phyloP scores from a whole-genome alignment of 2,113 vertebrate genomes.

The Eudorcas thomsonii region DNA sequence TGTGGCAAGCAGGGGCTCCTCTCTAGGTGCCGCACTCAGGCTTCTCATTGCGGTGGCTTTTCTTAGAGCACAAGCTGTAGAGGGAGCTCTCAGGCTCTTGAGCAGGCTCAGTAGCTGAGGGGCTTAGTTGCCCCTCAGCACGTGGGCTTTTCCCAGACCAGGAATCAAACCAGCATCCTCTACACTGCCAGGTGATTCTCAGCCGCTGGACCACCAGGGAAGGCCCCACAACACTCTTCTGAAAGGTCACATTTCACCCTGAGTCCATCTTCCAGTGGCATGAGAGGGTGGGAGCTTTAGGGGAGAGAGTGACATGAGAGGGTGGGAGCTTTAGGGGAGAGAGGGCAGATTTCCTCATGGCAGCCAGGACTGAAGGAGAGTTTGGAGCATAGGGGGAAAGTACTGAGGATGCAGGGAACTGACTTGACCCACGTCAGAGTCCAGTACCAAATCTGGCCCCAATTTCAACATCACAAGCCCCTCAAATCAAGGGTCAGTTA shows the following conservation, averaged over 20 bases:
- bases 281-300: not conserved
- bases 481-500: not conserved
- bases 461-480: not conserved
- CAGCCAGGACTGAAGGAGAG: not conserved
- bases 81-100: not conserved
- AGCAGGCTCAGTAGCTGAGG: not conserved
- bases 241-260: not conserved
- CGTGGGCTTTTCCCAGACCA: not conserved
- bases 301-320: not conserved
- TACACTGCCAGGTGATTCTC: not conserved
- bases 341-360: not conserved
- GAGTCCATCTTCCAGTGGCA: not conserved
- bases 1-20: not conserved
- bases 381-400: not conserved
- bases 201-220: not conserved
- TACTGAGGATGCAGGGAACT: not conserved
- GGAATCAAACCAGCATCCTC: not conserved
- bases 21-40: not conserved
- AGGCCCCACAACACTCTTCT: not conserved
- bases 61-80: not conserved
- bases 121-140: not conserved
- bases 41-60: accelerated
- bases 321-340: not conserved
- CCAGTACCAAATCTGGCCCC: not conserved
- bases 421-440: accelerated